Evolutionary conservation across 2,113 vertebrate species (phyloP).

Genomic region (Panthera tigris): DNA sequence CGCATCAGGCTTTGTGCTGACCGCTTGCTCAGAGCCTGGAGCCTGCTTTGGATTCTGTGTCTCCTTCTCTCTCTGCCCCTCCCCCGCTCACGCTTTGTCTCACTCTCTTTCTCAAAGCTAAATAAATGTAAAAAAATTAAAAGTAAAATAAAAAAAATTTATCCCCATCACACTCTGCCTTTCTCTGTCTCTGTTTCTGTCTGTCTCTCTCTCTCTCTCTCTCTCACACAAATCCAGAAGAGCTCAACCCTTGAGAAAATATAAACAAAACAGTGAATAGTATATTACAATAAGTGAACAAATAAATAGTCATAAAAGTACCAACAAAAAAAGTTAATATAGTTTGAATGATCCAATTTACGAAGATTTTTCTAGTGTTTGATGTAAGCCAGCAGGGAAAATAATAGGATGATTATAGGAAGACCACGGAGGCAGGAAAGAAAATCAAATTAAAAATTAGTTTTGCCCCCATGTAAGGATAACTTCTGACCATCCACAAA

Average conservation of each 20-base stretch:
- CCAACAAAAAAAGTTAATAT: not conserved
- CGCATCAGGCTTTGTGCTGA: too few species aligned
- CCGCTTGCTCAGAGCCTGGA: too few species aligned
- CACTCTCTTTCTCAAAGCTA: too few species aligned
- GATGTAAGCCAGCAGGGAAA: not conserved
- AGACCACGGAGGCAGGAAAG: not conserved
- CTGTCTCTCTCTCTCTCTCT: too few species aligned
- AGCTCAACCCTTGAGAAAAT: not conserved
- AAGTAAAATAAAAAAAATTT: not conserved
- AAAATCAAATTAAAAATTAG: not conserved
- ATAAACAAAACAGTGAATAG: not conserved
- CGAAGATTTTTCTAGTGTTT: not conserved
- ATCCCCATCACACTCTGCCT: not conserved
- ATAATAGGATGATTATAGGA: not conserved
- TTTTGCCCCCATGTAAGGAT: not conserved
- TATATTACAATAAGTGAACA: not conserved
- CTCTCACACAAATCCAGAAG: not conserved
- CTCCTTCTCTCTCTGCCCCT: too few species aligned
- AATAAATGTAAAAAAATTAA: too few species aligned
- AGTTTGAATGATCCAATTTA: not conserved
- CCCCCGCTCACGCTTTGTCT: too few species aligned
- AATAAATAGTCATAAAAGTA: not conserved
- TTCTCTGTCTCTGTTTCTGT: not conserved
- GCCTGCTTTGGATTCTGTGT: too few species aligned
- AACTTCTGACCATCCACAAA: not conserved